These are phyloP conservation scores for Pocillopora damicornis DNA, from an alignment of 64 coral and sea anemone species.

Conservation along the genomic window DNA sequence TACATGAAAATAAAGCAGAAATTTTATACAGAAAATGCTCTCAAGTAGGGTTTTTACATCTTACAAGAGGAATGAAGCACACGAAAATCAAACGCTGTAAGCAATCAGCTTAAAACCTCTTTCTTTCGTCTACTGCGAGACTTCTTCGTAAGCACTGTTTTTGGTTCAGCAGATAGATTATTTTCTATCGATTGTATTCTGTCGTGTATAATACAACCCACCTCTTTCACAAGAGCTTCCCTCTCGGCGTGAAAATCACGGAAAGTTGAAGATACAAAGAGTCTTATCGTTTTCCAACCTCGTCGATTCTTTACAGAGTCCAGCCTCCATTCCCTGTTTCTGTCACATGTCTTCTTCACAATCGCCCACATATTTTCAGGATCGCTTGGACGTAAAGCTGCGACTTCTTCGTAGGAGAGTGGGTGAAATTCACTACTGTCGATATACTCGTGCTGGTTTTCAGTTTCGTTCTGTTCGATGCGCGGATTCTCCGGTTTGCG, in stretches of 20 bases:
- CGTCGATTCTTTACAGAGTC: slow-evolving; percentile 81
- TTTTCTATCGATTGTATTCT: too few relatives aligned
- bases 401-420: slow-evolving; percentile 86
- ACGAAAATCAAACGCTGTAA: too few relatives aligned
- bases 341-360: slow-evolving; percentile 77
- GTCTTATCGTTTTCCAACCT: slow-evolving; percentile 97
- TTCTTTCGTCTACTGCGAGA: too few relatives aligned
- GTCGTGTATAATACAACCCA: neutral
- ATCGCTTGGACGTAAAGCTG: slow-evolving; percentile 60
- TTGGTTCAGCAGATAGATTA: too few relatives aligned
- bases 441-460: slow-evolving; percentile 6
- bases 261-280: slow-evolving; percentile 99
- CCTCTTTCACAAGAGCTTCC: slow-evolving; percentile 94
- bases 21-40: too few relatives aligned
- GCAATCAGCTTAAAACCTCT: too few relatives aligned
- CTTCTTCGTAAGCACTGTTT: too few relatives aligned
- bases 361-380: slow-evolving; percentile 93
- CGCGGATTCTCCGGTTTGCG: neutral
- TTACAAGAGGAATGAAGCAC: too few relatives aligned
- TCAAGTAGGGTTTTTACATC: too few relatives aligned
- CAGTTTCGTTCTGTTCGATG: neutral
- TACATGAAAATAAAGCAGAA: too few relatives aligned
- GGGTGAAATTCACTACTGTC: slow-evolving; percentile 31
- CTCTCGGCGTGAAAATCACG: slow-evolving; percentile 95
- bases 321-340: slow-evolving; percentile 70